Evolutionary conservation across 30 jellyfish, hydroid and myxozoan genomes (phyloP).

Genomic region (Aurelia aurita complex sp. Pacific): DNA sequence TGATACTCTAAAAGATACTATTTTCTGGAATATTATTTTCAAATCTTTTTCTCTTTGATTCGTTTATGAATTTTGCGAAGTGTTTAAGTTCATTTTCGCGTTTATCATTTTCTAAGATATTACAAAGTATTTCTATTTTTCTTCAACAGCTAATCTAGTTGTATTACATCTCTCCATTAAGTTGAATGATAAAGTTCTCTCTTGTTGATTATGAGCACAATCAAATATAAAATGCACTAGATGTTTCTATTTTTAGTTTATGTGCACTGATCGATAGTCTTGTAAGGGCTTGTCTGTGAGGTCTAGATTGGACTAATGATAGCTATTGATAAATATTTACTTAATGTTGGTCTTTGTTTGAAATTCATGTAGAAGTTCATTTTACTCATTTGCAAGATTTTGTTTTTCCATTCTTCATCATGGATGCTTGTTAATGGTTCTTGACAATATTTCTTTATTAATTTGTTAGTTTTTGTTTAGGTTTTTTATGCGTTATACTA

Average conservation of each 20-base stretch:
- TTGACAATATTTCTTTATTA: background rate
- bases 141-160: background rate
- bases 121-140: background rate
- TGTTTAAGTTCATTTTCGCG: no score
- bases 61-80: no score
- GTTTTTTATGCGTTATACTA: background rate
- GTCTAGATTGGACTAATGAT: no score
- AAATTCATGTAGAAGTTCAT: background rate
- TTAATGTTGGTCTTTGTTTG: background rate
- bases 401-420: conserved; percentile 4
- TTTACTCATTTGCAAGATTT: conserved; percentile 9
- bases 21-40: no score
- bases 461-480: background rate
- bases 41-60: no score
- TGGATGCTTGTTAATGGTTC: background rate
- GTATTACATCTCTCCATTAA: background rate
- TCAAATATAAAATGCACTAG: conserved; percentile 4
- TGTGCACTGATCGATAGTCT: background rate
- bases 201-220: conserved; percentile 1
- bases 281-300: conserved; percentile 1
- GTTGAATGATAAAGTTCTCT: background rate
- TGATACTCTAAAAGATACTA: no score
- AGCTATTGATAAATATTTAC: background rate
- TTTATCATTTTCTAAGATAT: background rate
- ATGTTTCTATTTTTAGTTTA: background rate